Percentiles rank a stretch among this genome's conserved stretches.
Conservation (phyloP, 1,140 invertebrate species). For the Drosophila hydei region DNA sequence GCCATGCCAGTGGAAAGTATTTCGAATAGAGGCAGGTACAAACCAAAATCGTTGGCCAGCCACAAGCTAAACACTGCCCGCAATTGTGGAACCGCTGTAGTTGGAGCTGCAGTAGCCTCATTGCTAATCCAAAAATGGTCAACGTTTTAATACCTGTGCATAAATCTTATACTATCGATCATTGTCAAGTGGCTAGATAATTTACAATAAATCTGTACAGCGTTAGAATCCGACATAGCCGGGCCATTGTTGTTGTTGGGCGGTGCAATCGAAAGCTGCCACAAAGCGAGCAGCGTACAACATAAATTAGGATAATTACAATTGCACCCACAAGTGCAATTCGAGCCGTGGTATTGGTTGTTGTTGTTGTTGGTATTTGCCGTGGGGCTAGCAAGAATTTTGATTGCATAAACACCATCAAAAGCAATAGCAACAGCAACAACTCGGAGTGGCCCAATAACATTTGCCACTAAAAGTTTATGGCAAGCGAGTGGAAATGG, state of each 20-base stretch:
- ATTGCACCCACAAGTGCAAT: slow-evolving; percentile 82
- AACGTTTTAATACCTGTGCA: slow-evolving; percentile 53
- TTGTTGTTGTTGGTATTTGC: slow-evolving; percentile 15
- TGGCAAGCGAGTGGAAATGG: slow-evolving; percentile 63
- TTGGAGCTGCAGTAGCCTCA: neutral
- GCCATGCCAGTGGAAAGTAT: slow-evolving; percentile 35
- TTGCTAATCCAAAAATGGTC: slow-evolving; percentile 19
- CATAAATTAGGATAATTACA: slow-evolving; percentile 83
- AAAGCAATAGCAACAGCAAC: slow-evolving; percentile 16
- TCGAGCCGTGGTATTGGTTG: slow-evolving; percentile 35
- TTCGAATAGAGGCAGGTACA: slow-evolving; percentile 27
- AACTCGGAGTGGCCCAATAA: slow-evolving; percentile 32
- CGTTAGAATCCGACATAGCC: slow-evolving; percentile 54
- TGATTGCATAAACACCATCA: slow-evolving; percentile 73
- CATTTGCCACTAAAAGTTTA: slow-evolving; percentile 40
- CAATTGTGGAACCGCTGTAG: slow-evolving; percentile 3
- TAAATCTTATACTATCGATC: slow-evolving; percentile 76
- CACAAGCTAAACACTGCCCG: slow-evolving; percentile 13
- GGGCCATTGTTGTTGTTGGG: neutral
- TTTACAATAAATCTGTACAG: slow-evolving; percentile 75
- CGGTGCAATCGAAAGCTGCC: slow-evolving; percentile 41
- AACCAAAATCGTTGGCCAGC: slow-evolving; percentile 48
- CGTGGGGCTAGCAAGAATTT: slow-evolving; percentile 67
- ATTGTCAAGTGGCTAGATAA: slow-evolving; percentile 74
- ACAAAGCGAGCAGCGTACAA: slow-evolving; percentile 53